Evolutionary conservation across 2,888 invertebrate genomes (phyloP).

Genomic region (Lacanobia oleracea): DNA sequence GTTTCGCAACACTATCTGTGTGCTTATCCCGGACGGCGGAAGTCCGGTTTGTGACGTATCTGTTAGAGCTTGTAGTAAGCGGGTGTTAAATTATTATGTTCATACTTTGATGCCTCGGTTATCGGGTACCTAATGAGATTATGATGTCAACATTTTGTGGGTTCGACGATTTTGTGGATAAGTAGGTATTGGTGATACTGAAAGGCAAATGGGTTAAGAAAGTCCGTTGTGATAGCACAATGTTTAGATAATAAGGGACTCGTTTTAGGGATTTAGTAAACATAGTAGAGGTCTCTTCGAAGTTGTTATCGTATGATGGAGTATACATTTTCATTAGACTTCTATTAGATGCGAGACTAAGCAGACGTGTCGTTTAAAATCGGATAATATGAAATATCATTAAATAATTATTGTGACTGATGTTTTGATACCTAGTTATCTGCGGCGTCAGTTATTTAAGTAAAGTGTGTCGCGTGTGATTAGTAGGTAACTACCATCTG

Average conservation of each 20-base stretch:
- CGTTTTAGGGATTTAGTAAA: background rate
- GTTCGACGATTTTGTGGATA: conserved; percentile 2
- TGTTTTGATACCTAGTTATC: too few species aligned
- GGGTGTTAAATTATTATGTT: conserved; percentile 57
- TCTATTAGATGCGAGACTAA: too few species aligned
- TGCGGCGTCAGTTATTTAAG: too few species aligned
- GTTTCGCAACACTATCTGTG: conserved; percentile 60
- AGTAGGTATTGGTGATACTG: conserved; percentile 5
- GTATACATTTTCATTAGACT: too few species aligned
- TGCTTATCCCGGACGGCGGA: conserved; percentile 60
- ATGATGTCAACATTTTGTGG: conserved; percentile 43
- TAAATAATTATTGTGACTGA: too few species aligned
- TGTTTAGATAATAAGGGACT: background rate
- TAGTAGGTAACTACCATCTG: too few species aligned
- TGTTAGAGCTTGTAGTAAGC: conserved; percentile 38
- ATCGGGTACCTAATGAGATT: conserved; percentile 56
- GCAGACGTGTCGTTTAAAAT: too few species aligned
- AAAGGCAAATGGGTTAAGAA: conserved; percentile 5
- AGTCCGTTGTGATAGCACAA: background rate
- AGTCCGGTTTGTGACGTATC: conserved; percentile 58
- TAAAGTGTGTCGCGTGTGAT: too few species aligned
- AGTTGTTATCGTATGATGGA: background rate
- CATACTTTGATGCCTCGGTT: conserved; percentile 38
- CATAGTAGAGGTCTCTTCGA: background rate
- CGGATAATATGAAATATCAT: too few species aligned